These are phyloP conservation scores for Bujurquina vittata DNA, from an alignment of 2,113 vertebrate genomes.

Conservation along the genomic window DNA sequence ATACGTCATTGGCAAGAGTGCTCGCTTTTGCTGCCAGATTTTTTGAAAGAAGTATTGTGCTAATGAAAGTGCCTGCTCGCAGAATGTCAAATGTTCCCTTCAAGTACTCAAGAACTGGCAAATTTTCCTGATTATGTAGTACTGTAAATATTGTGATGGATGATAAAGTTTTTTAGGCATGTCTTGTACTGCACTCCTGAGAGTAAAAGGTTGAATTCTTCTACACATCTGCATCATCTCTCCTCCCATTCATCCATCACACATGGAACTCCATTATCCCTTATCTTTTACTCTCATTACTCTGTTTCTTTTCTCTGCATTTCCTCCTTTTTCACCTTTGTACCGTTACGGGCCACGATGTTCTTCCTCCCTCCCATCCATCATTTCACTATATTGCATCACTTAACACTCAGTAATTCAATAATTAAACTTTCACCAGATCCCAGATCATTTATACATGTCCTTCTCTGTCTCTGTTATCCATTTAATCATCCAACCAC, in stretches of 20 bases:
- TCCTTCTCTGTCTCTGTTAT: constrained; percentile 20
- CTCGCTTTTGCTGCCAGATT: constrained; percentile 27
- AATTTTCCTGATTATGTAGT: constrained; percentile 9
- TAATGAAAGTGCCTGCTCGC: constrained; percentile 42
- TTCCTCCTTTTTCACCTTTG: not conserved
- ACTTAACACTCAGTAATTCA: constrained; percentile 1
- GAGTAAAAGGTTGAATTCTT: not conserved
- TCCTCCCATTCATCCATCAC: not conserved
- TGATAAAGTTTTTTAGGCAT: not conserved
- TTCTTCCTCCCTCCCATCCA: not conserved
- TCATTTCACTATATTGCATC: not conserved
- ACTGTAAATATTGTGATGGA: constrained; percentile 13
- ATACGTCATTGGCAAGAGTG: constrained; percentile 34
- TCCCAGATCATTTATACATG: not conserved
- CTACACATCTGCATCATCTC: not conserved
- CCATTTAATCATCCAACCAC: not conserved
- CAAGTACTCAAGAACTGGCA: not conserved
- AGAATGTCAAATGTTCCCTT: constrained; percentile 1
- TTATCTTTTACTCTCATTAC: not conserved
- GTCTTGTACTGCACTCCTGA: not conserved
- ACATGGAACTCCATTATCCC: not conserved
- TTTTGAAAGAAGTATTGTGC: constrained; percentile 3
- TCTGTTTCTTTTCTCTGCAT: not conserved
- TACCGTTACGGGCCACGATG: not conserved
- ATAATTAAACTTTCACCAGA: not conserved